These are phyloP conservation scores for Sebastes kiyomatsui DNA, from an alignment of 2,797 vertebrate genomes.

Conservation along the genomic window DNA sequence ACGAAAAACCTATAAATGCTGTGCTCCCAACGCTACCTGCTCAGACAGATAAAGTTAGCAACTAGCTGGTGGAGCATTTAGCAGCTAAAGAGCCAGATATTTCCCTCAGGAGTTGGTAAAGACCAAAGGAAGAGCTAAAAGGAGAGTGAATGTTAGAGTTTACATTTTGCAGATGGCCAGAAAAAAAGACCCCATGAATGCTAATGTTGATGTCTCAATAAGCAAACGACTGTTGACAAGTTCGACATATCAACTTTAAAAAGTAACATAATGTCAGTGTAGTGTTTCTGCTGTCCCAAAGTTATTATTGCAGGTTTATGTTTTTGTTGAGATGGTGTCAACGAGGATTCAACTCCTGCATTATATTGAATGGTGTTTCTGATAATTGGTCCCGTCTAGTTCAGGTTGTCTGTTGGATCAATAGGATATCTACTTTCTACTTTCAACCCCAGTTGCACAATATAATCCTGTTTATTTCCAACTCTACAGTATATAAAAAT, in stretches of 20 bases:
- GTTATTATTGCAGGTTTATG: too few relatives aligned
- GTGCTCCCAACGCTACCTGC: not conserved
- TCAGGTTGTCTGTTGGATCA: not conserved
- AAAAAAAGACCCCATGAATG: not conserved
- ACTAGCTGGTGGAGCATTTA: rapidly evolving
- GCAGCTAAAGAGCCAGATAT: not conserved
- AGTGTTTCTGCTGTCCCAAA: too few relatives aligned
- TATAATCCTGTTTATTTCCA: not conserved
- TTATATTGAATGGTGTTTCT: not conserved
- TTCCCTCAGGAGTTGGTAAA: too few relatives aligned
- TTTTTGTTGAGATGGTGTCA: too few relatives aligned
- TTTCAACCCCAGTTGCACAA: not conserved
- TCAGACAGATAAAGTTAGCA: not conserved
- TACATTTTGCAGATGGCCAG: not conserved
- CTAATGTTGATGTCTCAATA: not conserved
- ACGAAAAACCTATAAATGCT: not conserved
- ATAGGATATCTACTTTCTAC: not conserved
- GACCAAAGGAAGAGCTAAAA: not conserved
- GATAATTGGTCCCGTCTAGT: not conserved
- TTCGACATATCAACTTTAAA: too few relatives aligned
- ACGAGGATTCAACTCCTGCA: not conserved
- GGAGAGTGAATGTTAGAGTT: not conserved
- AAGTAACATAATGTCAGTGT: too few relatives aligned
- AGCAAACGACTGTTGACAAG: not conserved
- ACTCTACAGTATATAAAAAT: not conserved